Base-by-base conservation (phyloP, 2,113 vertebrate genomes). In the Elachura formosa region DNA sequence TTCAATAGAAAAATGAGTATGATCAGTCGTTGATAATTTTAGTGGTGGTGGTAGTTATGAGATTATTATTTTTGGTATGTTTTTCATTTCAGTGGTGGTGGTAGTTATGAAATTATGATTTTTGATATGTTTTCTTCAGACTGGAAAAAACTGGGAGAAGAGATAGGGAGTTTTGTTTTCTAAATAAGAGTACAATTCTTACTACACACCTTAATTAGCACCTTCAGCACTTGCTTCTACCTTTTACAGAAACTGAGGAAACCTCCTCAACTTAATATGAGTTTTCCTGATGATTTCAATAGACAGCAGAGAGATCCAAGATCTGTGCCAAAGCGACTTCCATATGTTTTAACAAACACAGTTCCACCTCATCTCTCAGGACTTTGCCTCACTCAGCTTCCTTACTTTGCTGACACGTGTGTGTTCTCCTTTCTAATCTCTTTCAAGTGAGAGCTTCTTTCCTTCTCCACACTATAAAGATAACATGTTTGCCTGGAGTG, bases 151-250 rank as follows among this genome's bases (percentile, higher is more conserved):
- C 40, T 62, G 66, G 40, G 45, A 71, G 56, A 49, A 63, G 2
- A 28, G 20, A 68, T 54, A 24, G 18, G 18, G 34, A 83, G 41
- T 68, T 93, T 87, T 87, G 61, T 85, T 96, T 92, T 59, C 52
- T 52, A 91, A 89, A 87, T 85, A 87, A 59, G 82, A 93, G 82
- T 19, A 5, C 0, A 3, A 66, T 63, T 66, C 58, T 83, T 71
- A 54, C 66, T 82, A 46, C 29, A 41, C 43, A 59, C 55, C 29
- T 90, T 93, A 96, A 93, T 95, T 69, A 88, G 72, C 79, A 94
- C 88, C 90, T 94, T 93, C 74, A 85, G 48, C 36, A 74, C 80
- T 86, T 86, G 58, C 83, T 93, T 93, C 59, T 67, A 59, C 54
- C 59, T 87, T 66, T 64, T 7, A 5, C 9, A 28, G 74, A 54